phyloP scores from a whole-genome alignment of 92 coral and sea anemone species.

The Porites lobata region DNA sequence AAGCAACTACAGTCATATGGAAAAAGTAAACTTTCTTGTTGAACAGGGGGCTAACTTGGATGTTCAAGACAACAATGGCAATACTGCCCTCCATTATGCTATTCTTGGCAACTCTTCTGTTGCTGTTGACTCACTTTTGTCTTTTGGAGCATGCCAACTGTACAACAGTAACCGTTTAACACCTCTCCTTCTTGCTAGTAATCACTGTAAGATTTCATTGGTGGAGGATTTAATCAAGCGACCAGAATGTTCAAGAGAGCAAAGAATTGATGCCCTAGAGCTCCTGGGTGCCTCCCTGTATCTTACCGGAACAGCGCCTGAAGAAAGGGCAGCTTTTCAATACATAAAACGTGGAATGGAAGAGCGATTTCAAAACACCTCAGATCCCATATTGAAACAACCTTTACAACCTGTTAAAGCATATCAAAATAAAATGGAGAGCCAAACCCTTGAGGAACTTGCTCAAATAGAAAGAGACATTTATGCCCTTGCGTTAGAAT shows the following conservation, averaged over 20 bases:
- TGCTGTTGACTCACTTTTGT: not conserved
- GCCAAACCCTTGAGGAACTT: slow-evolving; percentile 70
- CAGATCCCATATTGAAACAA: slow-evolving; percentile 36
- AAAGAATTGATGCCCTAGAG: not conserved
- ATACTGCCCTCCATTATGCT: not conserved
- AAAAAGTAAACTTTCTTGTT: not conserved
- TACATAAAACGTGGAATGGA: slow-evolving; percentile 71
- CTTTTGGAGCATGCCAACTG: not conserved
- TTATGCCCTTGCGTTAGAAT: slow-evolving; percentile 72
- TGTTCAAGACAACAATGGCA: not conserved
- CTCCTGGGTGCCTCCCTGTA: not conserved
- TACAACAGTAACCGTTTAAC: not conserved
- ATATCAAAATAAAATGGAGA: slow-evolving; percentile 71
- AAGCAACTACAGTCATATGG: not conserved
- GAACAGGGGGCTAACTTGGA: not conserved
- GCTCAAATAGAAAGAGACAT: slow-evolving; percentile 48
- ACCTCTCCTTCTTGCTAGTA: not conserved
- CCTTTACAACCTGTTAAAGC: slow-evolving; percentile 56
- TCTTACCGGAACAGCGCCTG: not conserved
- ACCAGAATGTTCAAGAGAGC: not conserved
- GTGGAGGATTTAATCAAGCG: not conserved
- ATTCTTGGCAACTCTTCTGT: not conserved
- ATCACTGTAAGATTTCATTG: not conserved
- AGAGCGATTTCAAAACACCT: slow-evolving; percentile 37
- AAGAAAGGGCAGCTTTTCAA: slow-evolving; percentile 21